A percentile compares a stretch with the other conserved stretches of the same genome.
These are phyloP conservation scores for Epistrophe eligans DNA, from an alignment of 2,888 invertebrate genomes.

Conservation along the genomic window DNA sequence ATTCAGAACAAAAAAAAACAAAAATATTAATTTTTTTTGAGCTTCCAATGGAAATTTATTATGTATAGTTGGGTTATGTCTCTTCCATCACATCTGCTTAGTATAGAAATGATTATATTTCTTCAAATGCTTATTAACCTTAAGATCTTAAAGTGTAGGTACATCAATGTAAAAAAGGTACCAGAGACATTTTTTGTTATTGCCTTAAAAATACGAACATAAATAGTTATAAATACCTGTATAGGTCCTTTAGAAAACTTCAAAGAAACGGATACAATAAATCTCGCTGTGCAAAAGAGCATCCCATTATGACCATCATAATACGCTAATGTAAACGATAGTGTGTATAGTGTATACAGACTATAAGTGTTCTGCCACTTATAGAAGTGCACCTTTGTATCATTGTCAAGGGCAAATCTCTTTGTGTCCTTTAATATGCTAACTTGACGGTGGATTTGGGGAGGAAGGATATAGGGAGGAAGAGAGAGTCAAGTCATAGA, in stretches of 20 bases:
- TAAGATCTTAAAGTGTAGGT: not conserved
- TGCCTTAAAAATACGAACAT: not conserved
- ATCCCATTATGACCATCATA: constrained; percentile 1
- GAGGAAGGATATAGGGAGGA: too few species aligned
- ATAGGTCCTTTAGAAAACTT: not conserved
- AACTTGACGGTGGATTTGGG: constrained; percentile 14
- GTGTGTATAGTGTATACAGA: not conserved
- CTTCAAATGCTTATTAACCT: not conserved
- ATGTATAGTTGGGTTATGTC: too few species aligned
- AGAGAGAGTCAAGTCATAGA: not conserved
- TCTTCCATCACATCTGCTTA: too few species aligned
- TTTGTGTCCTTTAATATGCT: constrained; percentile 36
- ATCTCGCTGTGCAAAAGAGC: constrained; percentile 13
- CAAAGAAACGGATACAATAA: constrained; percentile 16
- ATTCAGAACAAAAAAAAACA: too few species aligned
- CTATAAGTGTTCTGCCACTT: constrained; percentile 61
- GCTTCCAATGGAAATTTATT: too few species aligned
- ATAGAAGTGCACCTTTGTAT: constrained; percentile 46
- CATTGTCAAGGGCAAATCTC: constrained; percentile 65
- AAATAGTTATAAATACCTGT: not conserved
- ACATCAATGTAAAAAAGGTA: not conserved
- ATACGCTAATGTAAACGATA: constrained; percentile 9
- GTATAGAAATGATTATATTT: not conserved
- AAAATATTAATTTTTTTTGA: too few species aligned
- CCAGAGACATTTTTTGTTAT: not conserved